Base-by-base conservation (phyloP, 2,888 invertebrate genomes). In the Axea sp. region DNA sequence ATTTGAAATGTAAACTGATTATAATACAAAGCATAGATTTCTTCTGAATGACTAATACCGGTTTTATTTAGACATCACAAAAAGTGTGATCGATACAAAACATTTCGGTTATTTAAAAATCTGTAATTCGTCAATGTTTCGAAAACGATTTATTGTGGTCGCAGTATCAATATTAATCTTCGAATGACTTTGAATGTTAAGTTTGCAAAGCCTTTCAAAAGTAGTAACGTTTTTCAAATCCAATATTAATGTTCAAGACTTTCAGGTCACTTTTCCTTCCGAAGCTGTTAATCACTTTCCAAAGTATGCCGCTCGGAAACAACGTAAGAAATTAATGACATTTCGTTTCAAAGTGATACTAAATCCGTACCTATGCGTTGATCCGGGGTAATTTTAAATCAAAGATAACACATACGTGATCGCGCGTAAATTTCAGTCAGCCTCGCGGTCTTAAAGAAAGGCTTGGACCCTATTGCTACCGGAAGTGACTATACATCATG, bases 371-470 rank as follows among this genome's bases (percentile, higher is more conserved):
- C 33, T 30, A n/a, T 9, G 45, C 45, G n/a, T 12, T 24, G 47
- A 37, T 37, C 41, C 22, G 19, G 45, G 28, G 53, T 69, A 53
- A 71, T 71, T 71, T 71, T 71, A 60, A 62, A 71, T 71, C 71
- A 71, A 71, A 62, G 62, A 57, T 62, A 64, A 64, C 47, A 30
- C 24, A 64, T 49, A 64, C 72, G 72, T 72, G 72, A 64, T 64
- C 64, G 64, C 57, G 71, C 71, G 62, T 64, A 64, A 72, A 72
- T 72, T 57, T 41, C 26, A 28, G 39, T 19, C 9, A 51, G 12
- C 24, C 33, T 33, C 35, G 47, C 45, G 30, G 49, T 53, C 37
- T 31, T 43, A 19, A 53, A 59, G 64, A 74, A 69, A 75, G 59
- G 41, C 43, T 17, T 47, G 45, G 43, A 67, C 53, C 65, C 47